Conservation (phyloP, 1,140 invertebrate species). For the Lepidurus packardi region DNA sequence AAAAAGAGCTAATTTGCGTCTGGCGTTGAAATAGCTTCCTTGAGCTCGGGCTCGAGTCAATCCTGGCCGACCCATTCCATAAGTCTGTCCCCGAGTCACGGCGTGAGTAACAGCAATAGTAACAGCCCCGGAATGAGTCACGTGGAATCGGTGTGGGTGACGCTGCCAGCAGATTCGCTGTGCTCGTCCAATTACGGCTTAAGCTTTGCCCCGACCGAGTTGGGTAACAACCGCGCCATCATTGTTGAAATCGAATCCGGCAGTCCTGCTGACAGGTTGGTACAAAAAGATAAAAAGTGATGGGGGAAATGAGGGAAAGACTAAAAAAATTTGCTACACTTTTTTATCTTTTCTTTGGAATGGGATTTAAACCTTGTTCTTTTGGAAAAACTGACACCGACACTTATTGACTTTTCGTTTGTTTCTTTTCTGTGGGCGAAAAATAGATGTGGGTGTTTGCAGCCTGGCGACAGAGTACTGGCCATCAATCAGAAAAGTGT, state of each 20-base stretch:
- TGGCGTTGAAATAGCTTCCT: background rate
- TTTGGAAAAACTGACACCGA: background rate
- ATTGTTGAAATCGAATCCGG: slow-evolving; percentile 60
- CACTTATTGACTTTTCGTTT: slow-evolving; percentile 36
- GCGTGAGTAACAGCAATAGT: background rate
- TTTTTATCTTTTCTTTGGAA: slow-evolving; percentile 21
- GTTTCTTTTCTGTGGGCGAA: slow-evolving; percentile 5
- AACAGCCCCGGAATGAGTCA: slow-evolving; percentile 50
- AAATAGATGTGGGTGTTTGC: slow-evolving; percentile 63
- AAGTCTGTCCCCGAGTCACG: slow-evolving; percentile 6
- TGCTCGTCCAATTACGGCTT: slow-evolving; percentile 45
- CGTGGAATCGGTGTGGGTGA: slow-evolving; percentile 59
- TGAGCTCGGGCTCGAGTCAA: slow-evolving; percentile 8
- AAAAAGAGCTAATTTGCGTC: background rate
- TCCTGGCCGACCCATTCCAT: slow-evolving; percentile 20
- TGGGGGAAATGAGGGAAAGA: background rate
- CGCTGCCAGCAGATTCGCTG: slow-evolving; percentile 53
- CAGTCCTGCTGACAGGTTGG: slow-evolving; percentile 65
- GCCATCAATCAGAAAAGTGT: slow-evolving; percentile 63
- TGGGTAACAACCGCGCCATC: slow-evolving; percentile 44
- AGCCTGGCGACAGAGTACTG: slow-evolving; percentile 75
- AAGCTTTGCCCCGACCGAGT: slow-evolving; percentile 40
- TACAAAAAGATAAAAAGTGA: slow-evolving; percentile 10
- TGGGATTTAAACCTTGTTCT: background rate
- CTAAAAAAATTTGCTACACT: background rate